These are phyloP conservation scores for Acipenser ruthenus DNA, from an alignment of 2,797 vertebrate genomes.

Conservation along the genomic window DNA sequence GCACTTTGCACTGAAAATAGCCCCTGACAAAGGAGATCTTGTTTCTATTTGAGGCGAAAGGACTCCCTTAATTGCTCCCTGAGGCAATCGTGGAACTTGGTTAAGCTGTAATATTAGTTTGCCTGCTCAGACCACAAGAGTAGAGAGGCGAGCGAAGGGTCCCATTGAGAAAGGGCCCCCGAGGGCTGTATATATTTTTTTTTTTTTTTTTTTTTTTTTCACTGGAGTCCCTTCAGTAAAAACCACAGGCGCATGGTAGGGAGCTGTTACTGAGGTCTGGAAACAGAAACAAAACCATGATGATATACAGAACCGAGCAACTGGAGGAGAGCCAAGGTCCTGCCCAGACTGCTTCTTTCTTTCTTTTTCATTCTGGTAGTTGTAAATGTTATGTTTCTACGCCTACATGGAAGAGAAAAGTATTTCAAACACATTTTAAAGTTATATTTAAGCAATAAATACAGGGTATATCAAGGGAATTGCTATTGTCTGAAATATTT, in stretches of 20 bases:
- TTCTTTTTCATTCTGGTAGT: not conserved
- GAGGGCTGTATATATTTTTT: not conserved
- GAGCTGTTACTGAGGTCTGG: not conserved
- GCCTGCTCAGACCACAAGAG: not conserved
- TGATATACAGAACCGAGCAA: not conserved
- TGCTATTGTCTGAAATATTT: too few species aligned
- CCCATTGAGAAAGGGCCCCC: not conserved
- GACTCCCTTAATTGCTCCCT: not conserved
- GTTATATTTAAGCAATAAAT: too few species aligned
- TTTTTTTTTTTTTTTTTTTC: too few species aligned
- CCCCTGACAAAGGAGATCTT: not conserved
- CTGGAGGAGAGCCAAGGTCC: not conserved
- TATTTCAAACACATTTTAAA: too few species aligned
- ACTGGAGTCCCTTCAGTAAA: constrained; percentile 1
- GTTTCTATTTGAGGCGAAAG: not conserved
- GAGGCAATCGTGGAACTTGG: not conserved
- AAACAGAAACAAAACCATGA: not conserved
- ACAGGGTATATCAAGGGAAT: too few species aligned
- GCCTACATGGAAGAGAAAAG: too few species aligned
- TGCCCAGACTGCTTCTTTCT: not conserved
- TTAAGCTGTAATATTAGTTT: not conserved
- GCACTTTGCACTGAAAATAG: not conserved
- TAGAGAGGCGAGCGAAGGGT: not conserved
- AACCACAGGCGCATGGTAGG: not conserved
- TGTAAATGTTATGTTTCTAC: not conserved